These are phyloP conservation scores for Channa maculata DNA, from an alignment of 2,113 vertebrate species.

Conservation along the genomic window DNA sequence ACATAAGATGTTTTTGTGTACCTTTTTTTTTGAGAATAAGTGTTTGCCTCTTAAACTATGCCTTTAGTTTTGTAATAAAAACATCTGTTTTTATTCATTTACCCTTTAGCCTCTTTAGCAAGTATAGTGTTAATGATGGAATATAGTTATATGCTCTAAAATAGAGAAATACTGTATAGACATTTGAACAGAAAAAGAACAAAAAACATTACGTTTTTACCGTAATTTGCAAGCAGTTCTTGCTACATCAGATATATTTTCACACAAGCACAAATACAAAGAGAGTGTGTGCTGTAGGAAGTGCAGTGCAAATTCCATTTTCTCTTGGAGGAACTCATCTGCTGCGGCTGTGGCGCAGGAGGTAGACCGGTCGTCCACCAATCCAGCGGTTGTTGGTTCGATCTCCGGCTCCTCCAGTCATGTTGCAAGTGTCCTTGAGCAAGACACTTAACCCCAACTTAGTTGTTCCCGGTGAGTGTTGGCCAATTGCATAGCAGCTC, in stretches of 20 bases:
- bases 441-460: no score
- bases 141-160: neutral
- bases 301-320: constrained; percentile 78
- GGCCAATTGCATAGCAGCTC: no score
- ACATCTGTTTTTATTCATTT: no score
- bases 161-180: constrained; percentile 3
- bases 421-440: no score
- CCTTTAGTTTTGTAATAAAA: no score
- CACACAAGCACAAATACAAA: constrained; percentile 70
- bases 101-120: neutral
- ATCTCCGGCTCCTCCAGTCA: no score
- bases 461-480: no score
- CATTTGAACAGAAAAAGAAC: no score
- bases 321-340: constrained; percentile 76
- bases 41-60: neutral
- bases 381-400: no score
- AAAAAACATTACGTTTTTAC: no score
- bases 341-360: no score
- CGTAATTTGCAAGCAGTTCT: constrained; percentile 15
- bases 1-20: neutral
- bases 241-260: constrained; percentile 55
- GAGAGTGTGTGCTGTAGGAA: constrained; percentile 60
- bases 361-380: no score
- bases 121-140: neutral
- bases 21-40: neutral